These are phyloP conservation scores for Aselliscus stoliczkanus DNA, from an alignment of 2,797 vertebrate species.

Conservation along the genomic window DNA sequence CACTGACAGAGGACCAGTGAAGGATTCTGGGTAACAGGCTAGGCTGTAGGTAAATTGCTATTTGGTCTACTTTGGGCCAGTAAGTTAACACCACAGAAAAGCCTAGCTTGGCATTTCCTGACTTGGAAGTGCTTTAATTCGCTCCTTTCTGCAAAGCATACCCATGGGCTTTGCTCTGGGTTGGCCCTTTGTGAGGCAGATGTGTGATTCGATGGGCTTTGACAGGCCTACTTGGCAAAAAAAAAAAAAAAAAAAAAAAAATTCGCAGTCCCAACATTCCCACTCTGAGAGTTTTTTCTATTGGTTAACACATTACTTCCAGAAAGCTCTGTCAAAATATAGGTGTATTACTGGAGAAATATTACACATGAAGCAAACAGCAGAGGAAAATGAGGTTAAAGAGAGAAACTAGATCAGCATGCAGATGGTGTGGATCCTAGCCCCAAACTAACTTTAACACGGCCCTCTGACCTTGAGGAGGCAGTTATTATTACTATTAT, in stretches of 20 bases:
- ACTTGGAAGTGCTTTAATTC: slow-evolving; percentile 65
- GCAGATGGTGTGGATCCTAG: background rate
- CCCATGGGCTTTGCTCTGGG: slow-evolving; percentile 30
- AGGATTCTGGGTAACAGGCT: slow-evolving; percentile 39
- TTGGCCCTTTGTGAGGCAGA: slow-evolving; percentile 42
- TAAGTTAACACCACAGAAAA: slow-evolving; percentile 63
- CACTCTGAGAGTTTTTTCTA: background rate
- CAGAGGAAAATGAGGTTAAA: background rate
- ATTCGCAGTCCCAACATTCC: background rate
- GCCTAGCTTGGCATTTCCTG: slow-evolving; percentile 57
- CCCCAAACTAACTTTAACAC: no score
- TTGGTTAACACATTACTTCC: slow-evolving; percentile 47
- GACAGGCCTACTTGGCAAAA: slow-evolving; percentile 16
- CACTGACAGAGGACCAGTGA: background rate
- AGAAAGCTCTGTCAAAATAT: slow-evolving; percentile 46
- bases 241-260: background rate
- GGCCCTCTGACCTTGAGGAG: background rate
- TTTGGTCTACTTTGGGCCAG: slow-evolving; percentile 47
- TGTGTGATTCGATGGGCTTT: slow-evolving; percentile 55
- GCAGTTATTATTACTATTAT: background rate
- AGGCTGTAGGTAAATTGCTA: slow-evolving; percentile 41
- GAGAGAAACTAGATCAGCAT: background rate
- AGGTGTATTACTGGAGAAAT: background rate
- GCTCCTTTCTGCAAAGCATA: slow-evolving; percentile 35
- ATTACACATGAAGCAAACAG: background rate